Percentiles rank a stretch among this genome's conserved stretches.
Conservation (phyloP, 2,888 invertebrate species). For the Parnassius glacialis region DNA sequence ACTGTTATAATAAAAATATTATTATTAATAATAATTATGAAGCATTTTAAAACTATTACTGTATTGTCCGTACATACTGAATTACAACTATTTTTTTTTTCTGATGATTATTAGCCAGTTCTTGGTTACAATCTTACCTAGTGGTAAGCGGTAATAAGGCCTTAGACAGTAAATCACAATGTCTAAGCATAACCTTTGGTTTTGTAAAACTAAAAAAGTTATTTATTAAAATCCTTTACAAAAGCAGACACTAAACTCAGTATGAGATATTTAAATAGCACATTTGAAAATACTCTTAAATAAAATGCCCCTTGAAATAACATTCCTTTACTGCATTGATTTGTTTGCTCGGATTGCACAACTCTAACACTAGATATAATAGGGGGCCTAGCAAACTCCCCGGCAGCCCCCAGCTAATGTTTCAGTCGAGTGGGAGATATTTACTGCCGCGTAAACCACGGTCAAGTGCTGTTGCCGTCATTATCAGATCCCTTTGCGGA, state of each 20-base stretch:
- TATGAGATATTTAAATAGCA: background rate
- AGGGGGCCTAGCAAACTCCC: background rate
- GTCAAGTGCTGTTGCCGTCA: conserved; percentile 12
- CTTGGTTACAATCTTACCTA: no score
- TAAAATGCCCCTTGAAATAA: background rate
- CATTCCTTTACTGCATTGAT: background rate
- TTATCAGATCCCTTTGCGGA: conserved; percentile 5
- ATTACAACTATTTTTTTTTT: no score
- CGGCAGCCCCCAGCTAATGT: conserved; percentile 1
- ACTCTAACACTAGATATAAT: background rate
- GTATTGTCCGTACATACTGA: no score
- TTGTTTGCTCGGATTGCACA: background rate
- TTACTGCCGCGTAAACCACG: conserved; percentile 10
- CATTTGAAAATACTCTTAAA: background rate
- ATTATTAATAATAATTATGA: no score
- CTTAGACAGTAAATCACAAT: no score
- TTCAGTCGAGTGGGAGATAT: conserved; percentile 1
- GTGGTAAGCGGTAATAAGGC: no score
- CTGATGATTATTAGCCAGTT: no score
- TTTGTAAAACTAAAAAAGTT: no score
- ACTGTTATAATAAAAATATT: no score
- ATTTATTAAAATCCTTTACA: no score
- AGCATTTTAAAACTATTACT: no score
- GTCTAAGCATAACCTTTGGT: no score
- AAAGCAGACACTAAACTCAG: background rate